Evolutionary conservation across 2,797 vertebrate genomes (phyloP).

Genomic region (Pseudomugil tenellus): DNA sequence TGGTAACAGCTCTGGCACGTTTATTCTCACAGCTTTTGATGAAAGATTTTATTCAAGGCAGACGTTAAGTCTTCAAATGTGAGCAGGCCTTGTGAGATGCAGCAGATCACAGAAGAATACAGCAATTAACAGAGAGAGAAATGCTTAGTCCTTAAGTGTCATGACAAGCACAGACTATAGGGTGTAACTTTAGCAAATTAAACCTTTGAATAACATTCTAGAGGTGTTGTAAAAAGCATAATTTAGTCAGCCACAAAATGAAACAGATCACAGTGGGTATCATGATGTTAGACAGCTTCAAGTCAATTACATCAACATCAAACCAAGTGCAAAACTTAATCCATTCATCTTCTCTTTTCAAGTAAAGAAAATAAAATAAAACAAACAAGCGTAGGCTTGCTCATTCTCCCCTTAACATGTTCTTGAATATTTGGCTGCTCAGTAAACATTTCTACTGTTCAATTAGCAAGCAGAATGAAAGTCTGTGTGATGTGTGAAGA

Average conservation of each 20-base stretch:
- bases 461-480: too few relatives aligned
- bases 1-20: constrained; percentile 60
- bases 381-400: background rate
- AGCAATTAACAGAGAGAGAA: background rate
- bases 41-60: constrained; percentile 33
- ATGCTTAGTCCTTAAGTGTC: background rate
- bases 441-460: background rate
- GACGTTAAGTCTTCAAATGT: constrained; percentile 10
- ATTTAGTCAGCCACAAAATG: constrained; percentile 13
- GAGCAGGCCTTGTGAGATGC: background rate
- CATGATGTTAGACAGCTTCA: constrained; percentile 1
- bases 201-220: constrained; percentile 1
- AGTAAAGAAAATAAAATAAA: background rate
- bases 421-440: constrained; percentile 19
- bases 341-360: constrained; percentile 7
- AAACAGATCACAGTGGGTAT: background rate
- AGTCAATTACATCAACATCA: constrained; percentile 41
- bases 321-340: constrained; percentile 33
- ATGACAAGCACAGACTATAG: background rate
- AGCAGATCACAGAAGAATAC: constrained; percentile 5
- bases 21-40: constrained; percentile 43
- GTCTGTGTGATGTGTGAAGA: too few relatives aligned
- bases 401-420: too few relatives aligned
- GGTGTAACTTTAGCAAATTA: constrained; percentile 15
- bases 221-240: constrained; percentile 1